These are phyloP conservation scores for Euwallacea similis DNA, from an alignment of 1,140 invertebrate species.

Conservation along the genomic window DNA sequence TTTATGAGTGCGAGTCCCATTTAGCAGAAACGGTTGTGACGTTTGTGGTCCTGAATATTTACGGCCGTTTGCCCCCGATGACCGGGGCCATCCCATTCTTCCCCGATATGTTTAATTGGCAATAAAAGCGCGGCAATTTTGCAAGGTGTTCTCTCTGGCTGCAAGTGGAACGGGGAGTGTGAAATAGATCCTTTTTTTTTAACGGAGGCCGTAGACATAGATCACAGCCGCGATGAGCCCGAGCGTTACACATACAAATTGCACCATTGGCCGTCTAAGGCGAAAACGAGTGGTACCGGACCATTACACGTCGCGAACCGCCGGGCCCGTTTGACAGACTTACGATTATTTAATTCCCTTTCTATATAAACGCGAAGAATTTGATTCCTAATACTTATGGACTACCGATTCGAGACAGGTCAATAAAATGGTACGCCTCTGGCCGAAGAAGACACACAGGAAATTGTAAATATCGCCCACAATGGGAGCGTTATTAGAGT, in stretches of 20 bases:
- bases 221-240: constrained; percentile 31
- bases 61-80: constrained; percentile 12
- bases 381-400: constrained; percentile 32
- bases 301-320: constrained; percentile 41
- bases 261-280: constrained; percentile 46
- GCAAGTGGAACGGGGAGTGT: neutral
- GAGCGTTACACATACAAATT: constrained; percentile 49
- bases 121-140: neutral
- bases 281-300: constrained; percentile 35
- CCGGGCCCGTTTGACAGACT: constrained; percentile 43
- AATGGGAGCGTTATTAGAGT: constrained; percentile 18
- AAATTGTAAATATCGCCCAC: constrained; percentile 34
- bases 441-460: constrained; percentile 27
- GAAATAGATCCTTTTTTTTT: constrained; percentile 31
- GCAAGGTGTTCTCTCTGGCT: too few relatives aligned
- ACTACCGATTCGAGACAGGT: neutral
- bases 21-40: constrained; percentile 15
- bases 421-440: neutral
- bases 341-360: constrained; percentile 46
- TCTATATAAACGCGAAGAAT: constrained; percentile 37
- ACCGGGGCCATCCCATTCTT: neutral
- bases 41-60: constrained; percentile 21
- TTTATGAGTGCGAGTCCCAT: constrained; percentile 9
- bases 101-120: constrained; percentile 2
- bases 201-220: constrained; percentile 30